A percentile compares a stretch with the other conserved stretches of the same genome.
These are phyloP conservation scores for Drosophila koepferae DNA, from an alignment of 2,888 invertebrate genomes.

Conservation along the genomic window DNA sequence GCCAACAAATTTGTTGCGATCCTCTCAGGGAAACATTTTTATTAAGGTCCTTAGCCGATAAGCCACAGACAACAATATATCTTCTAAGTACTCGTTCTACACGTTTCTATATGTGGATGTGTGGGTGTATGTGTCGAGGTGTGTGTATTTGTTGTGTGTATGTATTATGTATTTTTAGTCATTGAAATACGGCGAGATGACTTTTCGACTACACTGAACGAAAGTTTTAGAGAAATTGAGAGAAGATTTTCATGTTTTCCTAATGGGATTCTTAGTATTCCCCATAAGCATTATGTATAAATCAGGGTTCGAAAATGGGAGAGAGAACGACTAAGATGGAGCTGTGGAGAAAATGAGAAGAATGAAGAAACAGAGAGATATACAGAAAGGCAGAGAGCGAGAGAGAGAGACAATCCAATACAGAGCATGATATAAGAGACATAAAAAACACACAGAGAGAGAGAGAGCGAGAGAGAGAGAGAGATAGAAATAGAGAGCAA, in stretches of 20 bases:
- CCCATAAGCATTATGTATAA: background rate
- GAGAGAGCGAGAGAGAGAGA: background rate
- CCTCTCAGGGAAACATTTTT: slow-evolving; percentile 39
- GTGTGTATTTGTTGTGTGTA: background rate
- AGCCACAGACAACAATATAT: slow-evolving; percentile 27
- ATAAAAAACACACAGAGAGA: too few relatives aligned
- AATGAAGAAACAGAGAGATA: background rate
- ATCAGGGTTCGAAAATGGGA: background rate
- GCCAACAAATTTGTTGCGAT: slow-evolving; percentile 34
- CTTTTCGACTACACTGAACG: slow-evolving; percentile 23
- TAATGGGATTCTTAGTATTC: background rate
- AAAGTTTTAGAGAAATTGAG: slow-evolving; percentile 1
- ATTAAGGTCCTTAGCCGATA: slow-evolving; percentile 41
- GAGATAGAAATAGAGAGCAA: too few relatives aligned
- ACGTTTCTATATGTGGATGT: background rate
- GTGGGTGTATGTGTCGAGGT: background rate
- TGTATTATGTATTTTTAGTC: slow-evolving; percentile 7
- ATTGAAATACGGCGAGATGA: slow-evolving; percentile 18
- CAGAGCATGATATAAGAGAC: too few relatives aligned
- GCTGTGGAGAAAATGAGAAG: background rate
- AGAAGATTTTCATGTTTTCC: background rate
- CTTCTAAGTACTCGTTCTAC: slow-evolving; percentile 10
- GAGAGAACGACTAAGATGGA: background rate
- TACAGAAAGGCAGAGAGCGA: background rate
- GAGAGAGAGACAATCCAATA: too few relatives aligned